Evolutionary conservation across 2,797 vertebrate genomes (phyloP).

Genomic region (Botia kubotai): DNA sequence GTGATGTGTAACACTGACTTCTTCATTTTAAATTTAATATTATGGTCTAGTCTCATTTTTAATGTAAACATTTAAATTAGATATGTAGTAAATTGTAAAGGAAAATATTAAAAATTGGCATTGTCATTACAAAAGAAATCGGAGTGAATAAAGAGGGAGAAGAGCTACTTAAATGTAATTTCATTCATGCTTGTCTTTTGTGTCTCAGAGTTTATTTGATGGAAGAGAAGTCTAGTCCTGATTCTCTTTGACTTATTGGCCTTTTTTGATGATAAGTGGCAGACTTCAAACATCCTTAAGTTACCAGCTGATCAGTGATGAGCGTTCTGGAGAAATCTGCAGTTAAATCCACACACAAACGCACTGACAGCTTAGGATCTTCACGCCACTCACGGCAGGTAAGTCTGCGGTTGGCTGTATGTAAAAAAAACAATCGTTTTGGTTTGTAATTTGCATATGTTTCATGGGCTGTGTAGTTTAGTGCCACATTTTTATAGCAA

Average conservation of each 20-base stretch:
- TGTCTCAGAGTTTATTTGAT: not conserved
- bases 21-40: too few species aligned
- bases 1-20: too few species aligned
- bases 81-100: too few species aligned
- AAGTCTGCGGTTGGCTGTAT: not conserved
- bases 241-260: not conserved
- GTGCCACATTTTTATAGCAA: too few species aligned
- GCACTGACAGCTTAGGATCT: constrained; percentile 83
- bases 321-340: constrained; percentile 69
- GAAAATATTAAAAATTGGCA: too few species aligned
- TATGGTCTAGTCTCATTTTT: too few species aligned
- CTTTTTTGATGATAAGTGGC: constrained; percentile 65
- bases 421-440: not conserved
- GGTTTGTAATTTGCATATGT: too few species aligned
- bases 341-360: constrained; percentile 72
- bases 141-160: not conserved
- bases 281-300: constrained; percentile 64
- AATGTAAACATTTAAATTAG: too few species aligned
- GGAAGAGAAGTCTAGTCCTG: not conserved
- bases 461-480: too few species aligned
- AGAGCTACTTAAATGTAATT: not conserved
- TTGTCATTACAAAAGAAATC: not conserved
- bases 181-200: not conserved
- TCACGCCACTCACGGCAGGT: constrained; percentile 83
- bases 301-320: constrained; percentile 66